Base-by-base conservation (phyloP, 2,888 invertebrate species). In the Eupithecia inturbata region DNA sequence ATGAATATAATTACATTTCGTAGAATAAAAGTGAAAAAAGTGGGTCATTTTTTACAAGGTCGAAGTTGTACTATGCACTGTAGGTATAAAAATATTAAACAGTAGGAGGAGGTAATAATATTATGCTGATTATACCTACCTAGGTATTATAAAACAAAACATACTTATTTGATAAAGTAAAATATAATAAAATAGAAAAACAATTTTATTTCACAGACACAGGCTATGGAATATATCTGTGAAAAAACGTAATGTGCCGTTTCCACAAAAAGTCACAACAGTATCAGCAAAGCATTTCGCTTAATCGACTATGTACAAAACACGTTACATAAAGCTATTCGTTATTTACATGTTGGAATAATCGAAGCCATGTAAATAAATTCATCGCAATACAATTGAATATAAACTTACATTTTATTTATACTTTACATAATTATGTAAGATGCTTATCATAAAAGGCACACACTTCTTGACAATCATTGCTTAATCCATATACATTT, bases 11-110 rank as follows among this genome's bases (percentile, higher is more conserved):
- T 74, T 87, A 88, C 86, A 90, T 83, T 85, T 87, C 83, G 80
- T 83, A 85, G 83, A 90, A 88, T 86, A 88, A 86, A 86, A 87
- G 81, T 85, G 85, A 87, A 78, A 85, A 86, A 84, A 84, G 82
- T 86, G 84, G 83, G 81, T 83, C 85, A 83, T 83, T 82, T 81
- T 84, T 83, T 83, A 82, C 81, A 82, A 84, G 80, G 82, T 82
- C 81, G 76, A 79, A 70, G 70, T 80, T 82, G 80, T 81, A 80
- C 82, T 83, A 77, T 82, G 81, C 79, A 81, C 80, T 79, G 79
- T 77, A 82, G 83, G 81, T 87, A 86, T 79, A 86, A 87, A 86
- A 86, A 87, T 87, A 87, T 83, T 81, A 78, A 84, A 80, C 78
- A 78, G 74, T 80, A 77, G 67, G 66, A 75, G 1, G n/a, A 77